A percentile compares a stretch with the other conserved stretches of the same genome.
phyloP scores from a whole-genome alignment of 2,797 vertebrate genomes.

The Mionectes olivaceus region DNA sequence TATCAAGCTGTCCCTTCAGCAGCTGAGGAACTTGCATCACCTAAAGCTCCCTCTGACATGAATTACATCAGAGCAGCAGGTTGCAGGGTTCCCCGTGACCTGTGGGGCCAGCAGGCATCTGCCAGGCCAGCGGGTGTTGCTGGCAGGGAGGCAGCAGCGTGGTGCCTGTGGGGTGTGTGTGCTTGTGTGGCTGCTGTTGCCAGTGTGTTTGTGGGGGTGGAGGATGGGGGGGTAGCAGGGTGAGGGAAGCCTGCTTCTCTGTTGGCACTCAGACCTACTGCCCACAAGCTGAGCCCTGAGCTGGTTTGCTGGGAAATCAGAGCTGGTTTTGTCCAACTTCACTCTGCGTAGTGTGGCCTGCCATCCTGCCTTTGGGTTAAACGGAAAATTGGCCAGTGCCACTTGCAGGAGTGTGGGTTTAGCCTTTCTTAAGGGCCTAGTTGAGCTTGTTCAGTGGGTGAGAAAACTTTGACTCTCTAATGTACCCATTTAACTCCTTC shows the following conservation, averaged over 20 bases:
- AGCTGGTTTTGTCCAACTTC: neutral
- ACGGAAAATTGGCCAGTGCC: neutral
- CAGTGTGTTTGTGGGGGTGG: neutral
- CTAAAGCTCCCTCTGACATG: neutral
- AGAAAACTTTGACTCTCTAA: constrained; percentile 69
- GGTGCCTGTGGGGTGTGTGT: neutral
- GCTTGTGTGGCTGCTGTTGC: neutral
- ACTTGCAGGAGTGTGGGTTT: neutral
- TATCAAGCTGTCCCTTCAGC: neutral
- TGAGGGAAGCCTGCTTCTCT: neutral
- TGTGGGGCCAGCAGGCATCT: rapidly evolving
- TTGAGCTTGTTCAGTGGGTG: constrained; percentile 23
- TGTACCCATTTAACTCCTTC: constrained; percentile 26
- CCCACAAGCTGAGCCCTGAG: neutral
- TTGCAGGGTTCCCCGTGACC: neutral
- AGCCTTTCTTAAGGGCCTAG: neutral
- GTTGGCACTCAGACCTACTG: neutral
- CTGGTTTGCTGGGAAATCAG: neutral
- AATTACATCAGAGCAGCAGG: neutral
- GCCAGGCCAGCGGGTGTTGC: neutral
- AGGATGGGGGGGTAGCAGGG: neutral
- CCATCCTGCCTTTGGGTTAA: neutral
- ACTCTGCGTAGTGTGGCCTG: neutral
- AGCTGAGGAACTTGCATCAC: neutral
- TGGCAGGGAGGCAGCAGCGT: neutral